Evolutionary conservation across 1,140 invertebrate species (phyloP).

Genomic region (Vollenhovia emeryi): DNA sequence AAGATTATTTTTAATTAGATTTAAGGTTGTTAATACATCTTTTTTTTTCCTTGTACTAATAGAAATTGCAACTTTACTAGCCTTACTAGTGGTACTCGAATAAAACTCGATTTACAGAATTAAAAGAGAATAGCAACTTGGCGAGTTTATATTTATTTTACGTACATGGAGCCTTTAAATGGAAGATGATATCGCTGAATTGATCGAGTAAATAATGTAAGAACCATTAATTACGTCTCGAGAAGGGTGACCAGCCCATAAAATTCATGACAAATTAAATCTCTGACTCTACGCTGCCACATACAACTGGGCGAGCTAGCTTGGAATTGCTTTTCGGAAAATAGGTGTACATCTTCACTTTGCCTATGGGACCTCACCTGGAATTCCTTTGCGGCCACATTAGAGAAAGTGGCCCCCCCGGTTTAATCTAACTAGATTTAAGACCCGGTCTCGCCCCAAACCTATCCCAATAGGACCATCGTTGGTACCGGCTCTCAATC

Average conservation of each 20-base stretch:
- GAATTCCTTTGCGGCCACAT: constrained; percentile 59
- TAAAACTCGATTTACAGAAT: background rate
- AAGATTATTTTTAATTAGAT: too few species aligned
- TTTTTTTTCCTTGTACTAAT: background rate
- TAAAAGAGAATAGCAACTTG: background rate
- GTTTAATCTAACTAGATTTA: constrained; percentile 70
- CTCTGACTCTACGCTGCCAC: background rate
- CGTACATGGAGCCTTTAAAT: background rate
- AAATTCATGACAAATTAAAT: constrained; percentile 42
- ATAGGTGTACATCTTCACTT: constrained; percentile 62
- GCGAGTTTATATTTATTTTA: background rate
- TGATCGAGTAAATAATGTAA: background rate
- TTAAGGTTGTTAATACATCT: too few species aligned
- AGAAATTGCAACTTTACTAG: background rate
- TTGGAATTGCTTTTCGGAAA: constrained; percentile 36
- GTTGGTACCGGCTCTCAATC: constrained; percentile 49
- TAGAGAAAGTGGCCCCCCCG: constrained; percentile 56
- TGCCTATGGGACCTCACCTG: constrained; percentile 1
- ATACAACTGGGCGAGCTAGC: background rate
- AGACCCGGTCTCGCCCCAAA: constrained; percentile 39
- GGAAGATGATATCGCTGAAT: background rate
- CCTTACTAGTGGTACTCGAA: too few species aligned
- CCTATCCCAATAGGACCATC: constrained; percentile 65
- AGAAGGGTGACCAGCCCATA: background rate
- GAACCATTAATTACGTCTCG: background rate